Evolutionary conservation across 2,888 invertebrate genomes (phyloP).

Genomic region (Xanthia togata): DNA sequence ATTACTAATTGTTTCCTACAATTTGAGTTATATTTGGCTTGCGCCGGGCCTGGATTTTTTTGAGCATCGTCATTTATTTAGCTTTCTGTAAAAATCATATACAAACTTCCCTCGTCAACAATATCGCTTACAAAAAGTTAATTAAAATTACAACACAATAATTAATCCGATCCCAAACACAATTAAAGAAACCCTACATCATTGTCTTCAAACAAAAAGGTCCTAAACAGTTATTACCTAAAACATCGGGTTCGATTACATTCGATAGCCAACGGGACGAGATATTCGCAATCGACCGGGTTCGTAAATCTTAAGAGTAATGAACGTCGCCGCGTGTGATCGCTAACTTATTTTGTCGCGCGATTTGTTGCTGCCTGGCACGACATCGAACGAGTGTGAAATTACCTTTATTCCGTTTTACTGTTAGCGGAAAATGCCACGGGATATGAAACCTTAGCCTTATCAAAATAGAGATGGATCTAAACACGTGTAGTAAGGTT

Average conservation of each 20-base stretch:
- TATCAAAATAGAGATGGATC: not conserved
- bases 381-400: constrained; percentile 72
- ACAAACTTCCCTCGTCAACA: not conserved
- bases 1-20: too few relatives aligned
- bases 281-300: constrained; percentile 73
- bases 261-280: constrained; percentile 37
- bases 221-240: constrained; percentile 63
- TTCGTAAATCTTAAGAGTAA: constrained; percentile 83
- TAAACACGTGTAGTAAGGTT: not conserved
- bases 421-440: constrained; percentile 24
- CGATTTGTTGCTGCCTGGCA: constrained; percentile 85
- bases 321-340: constrained; percentile 86
- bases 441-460: not conserved
- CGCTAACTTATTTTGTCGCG: constrained; percentile 80
- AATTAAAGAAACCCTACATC: constrained; percentile 31
- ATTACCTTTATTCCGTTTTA: constrained; percentile 50
- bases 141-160: constrained; percentile 7
- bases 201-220: constrained; percentile 42
- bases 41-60: too few relatives aligned
- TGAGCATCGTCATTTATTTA: not conserved
- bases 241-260: constrained; percentile 73
- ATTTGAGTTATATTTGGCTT: too few relatives aligned
- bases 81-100: not conserved
- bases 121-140: not conserved
- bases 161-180: constrained; percentile 14